Evolutionary conservation across 2,113 vertebrate genomes (phyloP).

Genomic region (Oriolus oriolus): DNA sequence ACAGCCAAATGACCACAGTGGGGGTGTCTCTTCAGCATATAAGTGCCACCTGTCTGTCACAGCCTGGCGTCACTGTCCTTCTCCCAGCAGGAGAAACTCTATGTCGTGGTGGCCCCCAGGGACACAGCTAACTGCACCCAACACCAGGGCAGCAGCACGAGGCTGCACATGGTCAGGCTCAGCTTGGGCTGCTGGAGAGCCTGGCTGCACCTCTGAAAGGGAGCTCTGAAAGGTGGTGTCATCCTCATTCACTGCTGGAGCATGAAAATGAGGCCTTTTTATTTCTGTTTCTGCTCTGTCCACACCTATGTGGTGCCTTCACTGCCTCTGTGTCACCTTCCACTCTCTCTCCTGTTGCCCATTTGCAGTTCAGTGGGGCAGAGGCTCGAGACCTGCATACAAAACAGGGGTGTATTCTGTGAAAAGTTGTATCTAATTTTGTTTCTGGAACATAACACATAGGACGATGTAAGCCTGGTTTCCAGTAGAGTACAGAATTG

Average conservation of each 20-base stretch:
- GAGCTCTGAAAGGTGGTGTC: not conserved
- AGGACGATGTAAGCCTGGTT: not conserved
- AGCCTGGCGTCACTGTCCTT: not conserved
- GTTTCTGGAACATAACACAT: not conserved
- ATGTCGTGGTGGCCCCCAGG: not conserved
- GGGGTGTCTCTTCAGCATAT: fast-evolving
- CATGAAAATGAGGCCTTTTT: fast-evolving
- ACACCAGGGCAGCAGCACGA: fast-evolving
- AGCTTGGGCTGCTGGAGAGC: not conserved
- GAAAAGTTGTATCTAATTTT: not conserved
- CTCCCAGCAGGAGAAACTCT: not conserved
- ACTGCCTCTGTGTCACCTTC: not conserved
- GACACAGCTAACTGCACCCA: no score
- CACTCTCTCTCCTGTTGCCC: not conserved
- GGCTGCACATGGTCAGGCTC: not conserved
- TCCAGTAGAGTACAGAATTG: not conserved
- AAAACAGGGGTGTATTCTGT: not conserved
- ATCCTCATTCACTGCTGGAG: fast-evolving
- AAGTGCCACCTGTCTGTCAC: not conserved
- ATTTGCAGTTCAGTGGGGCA: not conserved
- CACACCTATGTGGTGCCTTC: not conserved
- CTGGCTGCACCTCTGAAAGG: not conserved
- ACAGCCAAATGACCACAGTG: not conserved
- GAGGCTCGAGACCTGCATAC: not conserved
- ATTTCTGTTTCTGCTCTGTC: not conserved